Evolutionary conservation across 2,888 invertebrate species (phyloP).

Genomic region (Fragum fragum): DNA sequence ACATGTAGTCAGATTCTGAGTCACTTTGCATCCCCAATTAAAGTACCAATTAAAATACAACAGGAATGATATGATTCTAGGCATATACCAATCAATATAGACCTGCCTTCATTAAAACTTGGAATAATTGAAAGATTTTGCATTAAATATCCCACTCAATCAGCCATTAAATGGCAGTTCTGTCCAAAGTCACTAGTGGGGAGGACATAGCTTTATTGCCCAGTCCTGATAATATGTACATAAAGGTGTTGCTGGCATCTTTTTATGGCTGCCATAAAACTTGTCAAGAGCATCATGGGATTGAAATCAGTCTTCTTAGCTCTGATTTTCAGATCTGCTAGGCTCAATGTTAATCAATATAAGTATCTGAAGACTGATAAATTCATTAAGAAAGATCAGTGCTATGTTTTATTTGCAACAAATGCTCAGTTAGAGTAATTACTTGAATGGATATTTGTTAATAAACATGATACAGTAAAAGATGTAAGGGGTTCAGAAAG

Average conservation of each 20-base stretch:
- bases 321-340: background rate
- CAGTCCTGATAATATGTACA: slow-evolving; percentile 29
- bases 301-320: background rate
- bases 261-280: slow-evolving; percentile 23
- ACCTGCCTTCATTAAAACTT: slow-evolving; percentile 4
- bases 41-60: too few relatives aligned
- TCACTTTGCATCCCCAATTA: too few relatives aligned
- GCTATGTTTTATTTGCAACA: background rate
- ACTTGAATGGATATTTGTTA: too few relatives aligned
- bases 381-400: background rate
- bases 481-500: too few relatives aligned
- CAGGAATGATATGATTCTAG: background rate
- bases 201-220: slow-evolving; percentile 2
- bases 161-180: slow-evolving; percentile 9
- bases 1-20: too few relatives aligned
- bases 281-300: slow-evolving; percentile 23
- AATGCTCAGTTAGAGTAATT: too few relatives aligned
- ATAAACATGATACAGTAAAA: too few relatives aligned
- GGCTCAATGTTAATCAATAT: background rate
- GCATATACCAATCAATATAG: background rate
- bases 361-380: background rate
- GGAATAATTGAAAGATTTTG: slow-evolving; percentile 14
- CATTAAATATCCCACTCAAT: slow-evolving; percentile 22
- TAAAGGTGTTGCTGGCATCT: slow-evolving; percentile 33
- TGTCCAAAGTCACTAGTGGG: slow-evolving; percentile 22